phyloP scores from a whole-genome alignment of 2,888 invertebrate genomes.

The Andrena haemorrhoa region DNA sequence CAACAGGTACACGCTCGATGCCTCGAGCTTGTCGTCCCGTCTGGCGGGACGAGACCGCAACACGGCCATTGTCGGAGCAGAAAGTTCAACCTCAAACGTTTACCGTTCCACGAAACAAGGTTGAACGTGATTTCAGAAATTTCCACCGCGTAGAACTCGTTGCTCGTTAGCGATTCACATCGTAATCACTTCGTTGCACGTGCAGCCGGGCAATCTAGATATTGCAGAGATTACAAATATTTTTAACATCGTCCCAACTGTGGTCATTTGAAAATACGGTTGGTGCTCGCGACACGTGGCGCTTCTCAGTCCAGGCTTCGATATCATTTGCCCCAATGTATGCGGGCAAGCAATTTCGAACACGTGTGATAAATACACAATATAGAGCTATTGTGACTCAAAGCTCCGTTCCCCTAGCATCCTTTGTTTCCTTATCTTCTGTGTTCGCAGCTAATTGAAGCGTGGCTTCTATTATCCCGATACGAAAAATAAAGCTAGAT shows the following conservation, averaged over 20 bases:
- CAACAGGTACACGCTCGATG: slow-evolving; percentile 58
- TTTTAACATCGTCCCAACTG: neutral
- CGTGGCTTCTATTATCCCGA: too few species aligned
- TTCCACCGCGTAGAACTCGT: neutral
- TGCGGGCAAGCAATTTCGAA: too few species aligned
- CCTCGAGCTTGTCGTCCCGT: neutral
- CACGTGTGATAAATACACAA: too few species aligned
- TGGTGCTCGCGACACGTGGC: too few species aligned
- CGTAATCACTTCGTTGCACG: neutral
- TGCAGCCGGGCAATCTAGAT: neutral
- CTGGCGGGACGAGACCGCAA: neutral
- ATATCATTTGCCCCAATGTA: too few species aligned
- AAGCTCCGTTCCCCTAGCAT: too few species aligned
- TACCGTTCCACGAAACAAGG: neutral
- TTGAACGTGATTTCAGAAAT: neutral
- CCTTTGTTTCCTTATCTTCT: too few species aligned
- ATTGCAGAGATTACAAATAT: neutral
- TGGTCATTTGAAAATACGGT: neutral
- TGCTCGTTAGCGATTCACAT: neutral
- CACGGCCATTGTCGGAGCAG: neutral
- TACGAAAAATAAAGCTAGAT: too few species aligned
- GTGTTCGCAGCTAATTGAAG: too few species aligned
- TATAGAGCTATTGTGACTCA: too few species aligned
- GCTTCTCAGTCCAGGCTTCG: too few species aligned
- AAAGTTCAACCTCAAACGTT: neutral